Conservation (phyloP, 1,140 invertebrate species). For the Drosophila virilis region DNA sequence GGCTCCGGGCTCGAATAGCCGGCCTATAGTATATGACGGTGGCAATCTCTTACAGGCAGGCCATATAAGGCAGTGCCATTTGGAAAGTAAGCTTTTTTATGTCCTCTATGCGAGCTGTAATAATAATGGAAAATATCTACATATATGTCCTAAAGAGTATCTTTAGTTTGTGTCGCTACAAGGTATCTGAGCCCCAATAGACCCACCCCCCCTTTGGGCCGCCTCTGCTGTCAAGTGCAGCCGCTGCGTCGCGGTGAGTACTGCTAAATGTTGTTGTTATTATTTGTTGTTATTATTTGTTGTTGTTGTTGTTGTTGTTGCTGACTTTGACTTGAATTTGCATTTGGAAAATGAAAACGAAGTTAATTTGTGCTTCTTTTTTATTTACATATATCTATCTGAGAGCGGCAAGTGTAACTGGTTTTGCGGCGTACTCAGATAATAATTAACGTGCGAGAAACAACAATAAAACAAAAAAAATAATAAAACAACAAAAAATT, state of each 20-base stretch:
- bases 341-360: conserved; percentile 46
- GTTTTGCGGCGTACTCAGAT: conserved; percentile 4
- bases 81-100: no score
- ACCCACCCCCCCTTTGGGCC: conserved; percentile 1
- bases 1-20: no score
- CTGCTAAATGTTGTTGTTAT: conserved; percentile 19
- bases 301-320: conserved; percentile 14
- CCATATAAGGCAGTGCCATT: no score
- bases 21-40: no score
- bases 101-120: no score
- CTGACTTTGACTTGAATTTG: conserved; percentile 63
- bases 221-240: conserved; percentile 37
- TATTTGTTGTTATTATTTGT: conserved; percentile 17
- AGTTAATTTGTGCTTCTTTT: conserved; percentile 24
- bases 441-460: background rate
- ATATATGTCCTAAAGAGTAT: background rate
- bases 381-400: background rate
- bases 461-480: conserved; percentile 6
- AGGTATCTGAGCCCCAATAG: no score
- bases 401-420: conserved; percentile 18
- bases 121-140: no score
- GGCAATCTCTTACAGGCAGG: no score
- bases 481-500: conserved; percentile 2
- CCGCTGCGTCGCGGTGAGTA: conserved; percentile 22
- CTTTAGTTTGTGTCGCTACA: background rate